Evolutionary conservation across 2,113 vertebrate genomes (phyloP).

Genomic region (Eonycteris spelaea): DNA sequence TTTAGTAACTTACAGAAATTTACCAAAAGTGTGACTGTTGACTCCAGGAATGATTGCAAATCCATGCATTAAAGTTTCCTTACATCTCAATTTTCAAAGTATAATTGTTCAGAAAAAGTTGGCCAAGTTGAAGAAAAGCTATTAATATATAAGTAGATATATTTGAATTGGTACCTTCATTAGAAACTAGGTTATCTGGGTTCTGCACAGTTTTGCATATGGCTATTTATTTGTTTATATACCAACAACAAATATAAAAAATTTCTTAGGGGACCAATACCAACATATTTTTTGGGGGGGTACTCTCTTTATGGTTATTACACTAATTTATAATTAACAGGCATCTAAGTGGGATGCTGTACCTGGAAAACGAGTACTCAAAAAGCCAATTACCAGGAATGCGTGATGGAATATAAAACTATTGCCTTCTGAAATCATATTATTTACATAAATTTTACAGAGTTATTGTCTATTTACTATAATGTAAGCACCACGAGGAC

Average conservation of each 20-base stretch:
- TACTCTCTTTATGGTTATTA: not conserved
- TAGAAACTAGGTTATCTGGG: not conserved
- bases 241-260: not conserved
- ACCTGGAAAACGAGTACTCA: not conserved
- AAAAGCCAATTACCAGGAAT: not conserved
- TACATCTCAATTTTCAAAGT: not conserved
- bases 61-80: not conserved
- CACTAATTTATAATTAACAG: not conserved
- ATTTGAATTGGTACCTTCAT: not conserved
- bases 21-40: not conserved
- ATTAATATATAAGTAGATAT: not conserved
- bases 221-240: not conserved
- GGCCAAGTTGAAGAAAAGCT: not conserved
- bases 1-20: slow-evolving; percentile 30
- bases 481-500: not conserved
- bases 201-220: not conserved
- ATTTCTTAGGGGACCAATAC: not conserved
- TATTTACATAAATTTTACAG: not conserved
- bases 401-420: not conserved
- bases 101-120: not conserved
- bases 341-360: not conserved
- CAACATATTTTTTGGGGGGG: not conserved
- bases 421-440: not conserved
- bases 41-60: not conserved
- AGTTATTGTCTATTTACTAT: not conserved